phyloP scores from a whole-genome alignment of 1,140 invertebrate species.

The Drosophila bipectinata region DNA sequence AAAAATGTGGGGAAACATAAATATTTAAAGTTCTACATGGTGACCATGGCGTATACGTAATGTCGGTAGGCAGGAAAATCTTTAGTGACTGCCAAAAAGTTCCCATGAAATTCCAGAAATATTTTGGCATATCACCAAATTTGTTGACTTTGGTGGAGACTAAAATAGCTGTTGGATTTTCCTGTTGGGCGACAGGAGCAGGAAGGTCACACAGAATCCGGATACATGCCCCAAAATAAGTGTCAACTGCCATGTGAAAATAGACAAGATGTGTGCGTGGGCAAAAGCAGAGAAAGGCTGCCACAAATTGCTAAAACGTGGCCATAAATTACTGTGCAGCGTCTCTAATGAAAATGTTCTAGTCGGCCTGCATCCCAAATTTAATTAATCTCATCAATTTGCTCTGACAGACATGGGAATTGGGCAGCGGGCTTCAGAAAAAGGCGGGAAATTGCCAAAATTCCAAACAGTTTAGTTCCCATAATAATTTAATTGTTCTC shows the following conservation, averaged over 20 bases:
- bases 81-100: slow-evolving; percentile 4
- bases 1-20: not conserved
- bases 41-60: slow-evolving; percentile 1
- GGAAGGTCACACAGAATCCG: slow-evolving; percentile 28
- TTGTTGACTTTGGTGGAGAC: slow-evolving; percentile 39
- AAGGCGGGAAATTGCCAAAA: not conserved
- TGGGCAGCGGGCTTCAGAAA: not conserved
- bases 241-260: slow-evolving; percentile 49
- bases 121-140: slow-evolving; percentile 23
- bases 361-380: slow-evolving; percentile 18
- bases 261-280: slow-evolving; percentile 16
- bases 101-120: slow-evolving; percentile 1
- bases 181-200: not conserved
- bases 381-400: slow-evolving; percentile 53
- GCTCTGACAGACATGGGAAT: slow-evolving; percentile 19
- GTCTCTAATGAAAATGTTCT: slow-evolving; percentile 50
- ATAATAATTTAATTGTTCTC: not conserved
- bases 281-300: slow-evolving; percentile 10
- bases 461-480: not conserved
- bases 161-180: slow-evolving; percentile 39
- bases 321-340: slow-evolving; percentile 47
- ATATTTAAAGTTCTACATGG: slow-evolving; percentile 1
- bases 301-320: slow-evolving; percentile 51
- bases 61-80: not conserved
- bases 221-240: slow-evolving; percentile 47